A percentile compares a stretch with the other conserved stretches of the same genome.
phyloP scores from a whole-genome alignment of 2,113 vertebrate genomes.

The Amazona guildingii region DNA sequence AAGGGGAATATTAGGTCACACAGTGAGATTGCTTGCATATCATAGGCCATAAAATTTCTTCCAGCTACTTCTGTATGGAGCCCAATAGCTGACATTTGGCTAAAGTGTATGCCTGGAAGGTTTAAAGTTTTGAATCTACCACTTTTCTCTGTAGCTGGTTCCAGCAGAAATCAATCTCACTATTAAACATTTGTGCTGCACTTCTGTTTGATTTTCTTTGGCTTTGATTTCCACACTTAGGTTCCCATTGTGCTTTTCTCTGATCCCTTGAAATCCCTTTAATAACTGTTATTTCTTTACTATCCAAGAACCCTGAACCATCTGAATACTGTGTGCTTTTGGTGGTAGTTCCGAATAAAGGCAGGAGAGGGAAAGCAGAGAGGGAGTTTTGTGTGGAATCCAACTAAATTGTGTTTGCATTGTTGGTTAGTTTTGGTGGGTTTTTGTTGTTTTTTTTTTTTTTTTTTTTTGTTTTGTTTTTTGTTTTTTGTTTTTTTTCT shows the following conservation, averaged over 20 bases:
- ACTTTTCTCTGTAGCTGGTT: background rate
- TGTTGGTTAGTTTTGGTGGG: background rate
- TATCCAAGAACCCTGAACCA: background rate
- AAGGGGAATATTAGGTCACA: conserved; percentile 2
- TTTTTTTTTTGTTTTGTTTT: too few relatives aligned
- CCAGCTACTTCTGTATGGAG: background rate
- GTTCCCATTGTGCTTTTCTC: conserved; percentile 32
- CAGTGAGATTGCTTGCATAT: background rate
- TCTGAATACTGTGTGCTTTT: background rate
- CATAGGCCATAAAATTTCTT: background rate
- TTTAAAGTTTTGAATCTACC: background rate
- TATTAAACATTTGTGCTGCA: conserved; percentile 18
- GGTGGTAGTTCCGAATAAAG: background rate
- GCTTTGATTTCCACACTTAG: conserved; percentile 11
- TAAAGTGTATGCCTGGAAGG: background rate
- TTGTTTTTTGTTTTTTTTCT: too few relatives aligned
- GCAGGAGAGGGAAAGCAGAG: background rate
- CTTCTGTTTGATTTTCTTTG: conserved; percentile 45
- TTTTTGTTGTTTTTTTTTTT: background rate
- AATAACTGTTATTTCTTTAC: conserved; percentile 32
- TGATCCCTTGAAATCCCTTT: background rate
- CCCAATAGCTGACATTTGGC: background rate
- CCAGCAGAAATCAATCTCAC: conserved; percentile 44
- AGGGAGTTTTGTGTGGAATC: background rate
- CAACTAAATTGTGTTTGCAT: background rate